Base-by-base conservation (phyloP, 2,888 invertebrate species). In the Heteromurus nitidus region DNA sequence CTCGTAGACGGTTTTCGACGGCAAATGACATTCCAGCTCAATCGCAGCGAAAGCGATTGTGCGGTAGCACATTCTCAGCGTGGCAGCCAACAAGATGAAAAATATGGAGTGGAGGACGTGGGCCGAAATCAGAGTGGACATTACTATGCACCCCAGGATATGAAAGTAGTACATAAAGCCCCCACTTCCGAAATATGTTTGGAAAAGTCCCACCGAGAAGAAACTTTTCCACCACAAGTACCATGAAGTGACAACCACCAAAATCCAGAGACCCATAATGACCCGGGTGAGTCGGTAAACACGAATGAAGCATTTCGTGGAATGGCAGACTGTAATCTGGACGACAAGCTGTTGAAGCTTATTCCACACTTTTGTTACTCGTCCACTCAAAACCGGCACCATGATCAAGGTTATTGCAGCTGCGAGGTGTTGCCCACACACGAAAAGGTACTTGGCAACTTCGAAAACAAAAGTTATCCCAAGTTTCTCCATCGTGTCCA, bases 401-500 rank as follows among this genome's bases (percentile, higher is more conserved):
- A 68, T 55, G 9, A 80, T 3, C 7, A 73, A 26, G 11, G 80
- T 60, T 16, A 42, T 22, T 0, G 47, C 68, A 2, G 81, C 75
- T 0, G 75, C 75, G 13, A 75, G 18, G 31, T 76, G 70, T 74
- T 82, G 81, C 11, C 76, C 76, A 13, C 75, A 69, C 3, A 81
- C 74, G 28, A 81, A 81, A 24, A 81, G 68, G 42, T 81, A 81
- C 58, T 81, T 74, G 36, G 81, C 77, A n/a, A 77, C 42, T 53
- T 44, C 22, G 16, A 55, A 79, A 31, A 65, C 55, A 20, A 55
- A 30, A 7, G 30, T 26, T 30, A 11, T 24, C n/a, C 50, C 44
- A 53, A 70, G 22, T 18, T 26, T 28, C 3, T 50, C 18, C 79
- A 64, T 70, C 1, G 70, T 22, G 16, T 47, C 22, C 11, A 79